These are phyloP conservation scores for Troides oblongomaculatus DNA, from an alignment of 2,888 invertebrate genomes.

Conservation along the genomic window DNA sequence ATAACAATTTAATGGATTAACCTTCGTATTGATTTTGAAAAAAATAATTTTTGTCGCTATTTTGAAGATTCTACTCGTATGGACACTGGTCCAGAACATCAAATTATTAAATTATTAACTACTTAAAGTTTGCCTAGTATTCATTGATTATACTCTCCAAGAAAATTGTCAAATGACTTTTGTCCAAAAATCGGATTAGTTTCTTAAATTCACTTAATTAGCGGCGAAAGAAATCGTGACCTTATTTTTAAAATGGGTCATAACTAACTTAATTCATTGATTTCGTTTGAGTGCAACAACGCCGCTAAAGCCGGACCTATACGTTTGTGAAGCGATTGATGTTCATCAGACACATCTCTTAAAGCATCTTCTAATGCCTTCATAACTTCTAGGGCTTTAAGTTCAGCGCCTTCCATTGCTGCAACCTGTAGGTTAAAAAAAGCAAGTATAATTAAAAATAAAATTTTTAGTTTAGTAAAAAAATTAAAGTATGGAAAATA, in stretches of 20 bases:
- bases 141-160: too few species aligned
- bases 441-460: background rate
- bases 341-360: conserved; percentile 46
- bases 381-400: conserved; percentile 45
- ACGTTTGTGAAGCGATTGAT: conserved; percentile 46
- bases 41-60: background rate
- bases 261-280: conserved; percentile 47
- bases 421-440: conserved; percentile 45
- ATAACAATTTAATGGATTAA: background rate
- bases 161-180: too few species aligned
- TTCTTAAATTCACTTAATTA: too few species aligned
- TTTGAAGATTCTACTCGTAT: too few species aligned
- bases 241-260: background rate
- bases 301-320: conserved; percentile 63
- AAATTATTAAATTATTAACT: conserved; percentile 3
- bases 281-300: conserved; percentile 51
- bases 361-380: conserved; percentile 56
- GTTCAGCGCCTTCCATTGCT: conserved; percentile 52
- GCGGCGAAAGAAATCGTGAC: too few species aligned
- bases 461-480: background rate
- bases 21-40: background rate
- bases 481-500: background rate
- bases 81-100: background rate
- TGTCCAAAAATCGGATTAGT: too few species aligned
- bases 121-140: background rate